Evolutionary conservation across 2,888 invertebrate genomes (phyloP).

Genomic region (Galerucella calmariensis): DNA sequence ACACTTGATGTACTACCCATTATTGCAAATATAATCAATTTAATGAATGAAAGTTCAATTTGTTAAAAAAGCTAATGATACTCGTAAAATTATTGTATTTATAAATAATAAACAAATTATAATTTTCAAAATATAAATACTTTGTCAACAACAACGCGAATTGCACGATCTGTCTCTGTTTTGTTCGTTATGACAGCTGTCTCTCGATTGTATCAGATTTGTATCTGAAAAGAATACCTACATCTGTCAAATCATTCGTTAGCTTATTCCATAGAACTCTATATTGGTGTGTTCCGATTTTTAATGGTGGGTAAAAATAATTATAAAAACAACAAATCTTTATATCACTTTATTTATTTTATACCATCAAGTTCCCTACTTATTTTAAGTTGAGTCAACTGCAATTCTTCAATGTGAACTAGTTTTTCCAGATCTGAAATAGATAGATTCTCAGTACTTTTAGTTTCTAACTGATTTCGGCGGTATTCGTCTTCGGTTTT

Average conservation of each 20-base stretch:
- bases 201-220: not conserved
- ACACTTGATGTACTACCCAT: slow-evolving; percentile 9
- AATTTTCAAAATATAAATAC: slow-evolving; percentile 25
- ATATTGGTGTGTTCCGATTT: not conserved
- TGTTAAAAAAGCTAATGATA: not conserved
- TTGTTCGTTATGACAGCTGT: not conserved
- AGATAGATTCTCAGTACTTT: slow-evolving; percentile 14
- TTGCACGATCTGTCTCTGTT: not conserved
- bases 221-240: not conserved
- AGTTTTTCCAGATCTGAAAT: slow-evolving; percentile 24
- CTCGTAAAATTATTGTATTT: slow-evolving; percentile 4
- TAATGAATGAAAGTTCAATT: slow-evolving; percentile 5
- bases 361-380: slow-evolving; percentile 3
- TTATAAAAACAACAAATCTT: not conserved
- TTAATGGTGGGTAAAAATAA: not conserved
- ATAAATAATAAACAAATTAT: slow-evolving; percentile 16
- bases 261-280: no score
- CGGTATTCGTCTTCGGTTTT: not conserved
- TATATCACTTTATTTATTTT: slow-evolving; percentile 3
- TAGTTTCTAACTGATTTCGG: slow-evolving; percentile 6
- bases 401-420: slow-evolving; percentile 32
- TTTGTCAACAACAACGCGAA: slow-evolving; percentile 34
- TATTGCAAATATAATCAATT: slow-evolving; percentile 4
- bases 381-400: slow-evolving; percentile 28
- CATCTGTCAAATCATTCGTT: not conserved